Base-by-base conservation (phyloP, 2,888 invertebrate genomes). In the Drosophila pseudotalamancana region DNA sequence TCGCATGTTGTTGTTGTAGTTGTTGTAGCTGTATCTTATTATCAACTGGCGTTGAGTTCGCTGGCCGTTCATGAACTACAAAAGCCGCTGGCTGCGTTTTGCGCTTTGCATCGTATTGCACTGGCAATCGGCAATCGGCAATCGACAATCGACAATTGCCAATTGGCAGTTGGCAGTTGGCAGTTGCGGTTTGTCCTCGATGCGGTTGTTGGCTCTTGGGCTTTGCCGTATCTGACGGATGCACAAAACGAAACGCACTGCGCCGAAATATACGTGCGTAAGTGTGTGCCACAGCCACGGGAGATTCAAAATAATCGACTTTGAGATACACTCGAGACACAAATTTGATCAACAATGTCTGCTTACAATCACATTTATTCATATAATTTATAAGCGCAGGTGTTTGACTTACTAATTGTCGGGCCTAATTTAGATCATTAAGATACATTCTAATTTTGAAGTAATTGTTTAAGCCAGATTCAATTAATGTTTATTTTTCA, bases 31-130 rank as follows among this genome's bases (percentile, higher is more conserved):
- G 78, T 75, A 72, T 77, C 69, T 72, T 79, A 79, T 78, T 79
- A 79, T 79, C 79, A 78, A 66, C 64, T 74, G 39, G 68, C 67
- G 62, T 4, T 54, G 77, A 74, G 80, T 81, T 81, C 80, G 80
- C 77, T 81, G 84, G 64, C 80, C 80, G 80, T 81, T 81, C 80
- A 81, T 81, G 80, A 81, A 81, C 80, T 81, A 83, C 80, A 81
- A 81, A 83, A 74, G 80, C 80, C 71, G 83, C 71, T 83, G 80
- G 72, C 70, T 61, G 69, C 74, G 70, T 74, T 74, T 72, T 60
- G 16, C 69, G 74, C 60, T 74, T 74, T 72, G 74, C 73, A 62
- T 72, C 60, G 70, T 50, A 50, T 42, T 39, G 63, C 53, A 42
- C 23, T 18, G 59, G 34, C 49, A 27, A 31, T 55, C 14, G 40